Conservation (phyloP, 2,113 vertebrate genomes). For the Indicator indicator region DNA sequence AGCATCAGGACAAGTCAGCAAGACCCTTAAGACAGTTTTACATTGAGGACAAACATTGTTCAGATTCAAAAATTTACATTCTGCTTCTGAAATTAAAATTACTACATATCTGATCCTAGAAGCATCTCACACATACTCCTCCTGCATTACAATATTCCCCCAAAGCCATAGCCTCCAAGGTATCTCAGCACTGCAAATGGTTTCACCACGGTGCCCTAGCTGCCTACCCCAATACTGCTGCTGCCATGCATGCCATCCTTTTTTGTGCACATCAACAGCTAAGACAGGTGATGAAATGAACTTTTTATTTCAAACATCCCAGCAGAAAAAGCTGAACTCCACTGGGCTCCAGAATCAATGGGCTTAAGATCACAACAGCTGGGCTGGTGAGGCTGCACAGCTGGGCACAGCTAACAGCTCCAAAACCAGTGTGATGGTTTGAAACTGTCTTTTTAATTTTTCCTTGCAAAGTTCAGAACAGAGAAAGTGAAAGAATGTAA, state of each 20-base stretch:
- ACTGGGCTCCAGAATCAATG: accelerated
- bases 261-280: background rate
- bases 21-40: background rate
- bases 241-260: background rate
- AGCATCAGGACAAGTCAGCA: background rate
- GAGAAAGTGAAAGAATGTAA: too few species aligned
- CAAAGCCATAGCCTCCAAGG: accelerated
- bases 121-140: background rate
- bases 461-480: too few species aligned
- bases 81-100: background rate
- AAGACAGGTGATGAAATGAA: background rate
- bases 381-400: accelerated
- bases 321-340: background rate
- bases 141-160: background rate
- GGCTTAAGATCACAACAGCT: background rate
- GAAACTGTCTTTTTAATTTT: too few species aligned
- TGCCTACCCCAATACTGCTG: background rate
- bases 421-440: too few species aligned
- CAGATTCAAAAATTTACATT: background rate
- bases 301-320: background rate
- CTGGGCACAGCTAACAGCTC: background rate
- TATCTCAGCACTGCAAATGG: background rate
- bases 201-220: too few species aligned
- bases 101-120: background rate
- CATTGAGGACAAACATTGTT: background rate